Evolutionary conservation across 2,113 vertebrate species (phyloP), one percentile per base, ranked within the genome.

Genomic region (Nothocercus julius): DNA sequence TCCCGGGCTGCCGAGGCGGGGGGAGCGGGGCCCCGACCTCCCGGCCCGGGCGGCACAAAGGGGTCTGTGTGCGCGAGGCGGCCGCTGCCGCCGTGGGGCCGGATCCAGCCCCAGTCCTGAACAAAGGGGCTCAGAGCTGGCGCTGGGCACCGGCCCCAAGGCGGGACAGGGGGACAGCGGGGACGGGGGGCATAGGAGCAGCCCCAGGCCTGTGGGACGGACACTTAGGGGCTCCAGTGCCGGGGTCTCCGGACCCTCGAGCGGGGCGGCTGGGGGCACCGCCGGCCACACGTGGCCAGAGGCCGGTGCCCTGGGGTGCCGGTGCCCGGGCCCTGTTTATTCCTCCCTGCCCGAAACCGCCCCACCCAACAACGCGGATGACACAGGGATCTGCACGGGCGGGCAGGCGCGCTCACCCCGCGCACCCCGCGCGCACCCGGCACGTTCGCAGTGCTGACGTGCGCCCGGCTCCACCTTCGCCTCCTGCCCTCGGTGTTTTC

Each of bases 61-160:
- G 30, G 80, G 61, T 44, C 47, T 82, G 73, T 70, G 80, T 72
- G 42, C 7, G 9, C 30, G 34, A 18, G 36, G 70, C 63, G 22
- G 61, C 61, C 34, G 34, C 61, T 25, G 72, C 51, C 5, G 36
- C 36, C 42, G 49, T 13, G 27, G 63, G 79, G 89, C 51, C 54
- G 38, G 58, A 64, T 38, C 78, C 49, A 49, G 47, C 47, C 47
- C 87, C 32, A 21, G 42, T 49, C 36, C 64, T 45, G 19, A 89
- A 92, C 90, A 96, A 93, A 96, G 77, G 74, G 92, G 72, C 87
- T 82, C 69, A 89, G 67, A 81, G 66, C 9, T 4, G 25, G 21
- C 47, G 53, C 24, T 47, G 36, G 40, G 51, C 34, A 40, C 45
- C 34, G 51, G 70, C 70, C 45, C 45, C 70, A 73, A 49, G 49